phyloP scores from a whole-genome alignment of 2,888 invertebrate genomes.

The Mamestra brassicae region DNA sequence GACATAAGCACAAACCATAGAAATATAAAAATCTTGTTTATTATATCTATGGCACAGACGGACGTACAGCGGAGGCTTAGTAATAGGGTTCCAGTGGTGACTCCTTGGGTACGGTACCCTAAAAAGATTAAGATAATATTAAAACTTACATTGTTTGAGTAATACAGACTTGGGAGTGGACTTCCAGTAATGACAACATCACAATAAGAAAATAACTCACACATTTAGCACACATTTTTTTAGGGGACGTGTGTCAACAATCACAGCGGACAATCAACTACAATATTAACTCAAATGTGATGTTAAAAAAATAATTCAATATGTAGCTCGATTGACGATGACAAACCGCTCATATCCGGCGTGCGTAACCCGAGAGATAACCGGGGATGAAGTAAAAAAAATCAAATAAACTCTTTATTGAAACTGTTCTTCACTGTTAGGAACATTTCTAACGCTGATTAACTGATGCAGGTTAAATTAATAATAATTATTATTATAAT shows the following conservation, averaged over 20 bases:
- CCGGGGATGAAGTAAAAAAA: neutral
- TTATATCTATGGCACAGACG: too few species aligned
- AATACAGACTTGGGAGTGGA: neutral
- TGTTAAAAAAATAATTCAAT: neutral
- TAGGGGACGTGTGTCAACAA: neutral
- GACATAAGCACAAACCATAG: too few species aligned
- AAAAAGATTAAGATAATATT: too few species aligned
- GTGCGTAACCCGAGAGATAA: conserved; percentile 18
- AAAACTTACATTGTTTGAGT: conserved; percentile 16
- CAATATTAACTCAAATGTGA: conserved; percentile 5
- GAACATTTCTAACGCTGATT: neutral
- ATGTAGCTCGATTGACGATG: conserved; percentile 11
- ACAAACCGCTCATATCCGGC: conserved; percentile 18
- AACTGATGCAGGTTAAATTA: neutral
- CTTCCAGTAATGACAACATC: neutral
- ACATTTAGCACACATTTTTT: conserved; percentile 23
- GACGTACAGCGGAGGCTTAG: too few species aligned
- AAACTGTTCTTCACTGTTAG: neutral
- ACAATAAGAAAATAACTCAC: conserved; percentile 15
- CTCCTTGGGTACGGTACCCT: too few species aligned
- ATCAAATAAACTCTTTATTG: neutral
- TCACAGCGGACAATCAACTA: conserved; percentile 7
- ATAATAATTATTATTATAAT: too few species aligned
- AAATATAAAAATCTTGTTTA: too few species aligned
- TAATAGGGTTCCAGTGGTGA: too few species aligned